Base-by-base conservation (phyloP, 2,888 invertebrate species). In the Athalia rosae region DNA sequence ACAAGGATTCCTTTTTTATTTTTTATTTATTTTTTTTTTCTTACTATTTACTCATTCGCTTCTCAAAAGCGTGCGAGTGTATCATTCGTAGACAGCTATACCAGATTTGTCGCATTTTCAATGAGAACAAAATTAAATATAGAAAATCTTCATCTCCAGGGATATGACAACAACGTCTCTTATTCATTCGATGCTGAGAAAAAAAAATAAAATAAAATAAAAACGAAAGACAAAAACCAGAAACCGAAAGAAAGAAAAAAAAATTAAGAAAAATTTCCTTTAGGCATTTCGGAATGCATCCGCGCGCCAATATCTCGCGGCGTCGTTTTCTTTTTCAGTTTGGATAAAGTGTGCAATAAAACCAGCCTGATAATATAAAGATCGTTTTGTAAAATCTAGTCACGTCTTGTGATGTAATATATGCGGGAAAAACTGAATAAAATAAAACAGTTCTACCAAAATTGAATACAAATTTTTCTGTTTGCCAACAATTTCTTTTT, bases 391-490 rank as follows among this genome's bases (percentile, higher is more conserved):
- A 81, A 79, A 84, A 77, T 80, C 84, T 66, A 77, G 73, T 81
- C 85, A 85, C 85, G 84, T 86, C 79, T 66, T 67, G 74, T 62
- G 77, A 79, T 77, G 81, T 85, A 86, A 86, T 85, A 67, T 85
- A 85, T 85, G 83, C 84, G 79, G 82, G 78, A 74, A 80, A 80
- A 81, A 80, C 81, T 59, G 82, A 83, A 83, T 84, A 83, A 85
- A 86, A 85, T 84, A 84, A 85, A 86, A 85, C 84, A 85, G 82
- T 82, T 77, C 69, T 79, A 82, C 83, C 80, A 83, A 86, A 86
- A 86, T 86, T 85, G 85, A 86, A 86, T 86, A 86, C 84, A 86
- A 86, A 86, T 86, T 85, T 83, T 79, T 48, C 63, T 28, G 28
- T 50, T 76, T 64, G 41, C 43, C 66, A 64, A 64, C 63, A 56